phyloP scores from a whole-genome alignment of 2,797 vertebrate genomes.

The Diglossa cyanea region DNA sequence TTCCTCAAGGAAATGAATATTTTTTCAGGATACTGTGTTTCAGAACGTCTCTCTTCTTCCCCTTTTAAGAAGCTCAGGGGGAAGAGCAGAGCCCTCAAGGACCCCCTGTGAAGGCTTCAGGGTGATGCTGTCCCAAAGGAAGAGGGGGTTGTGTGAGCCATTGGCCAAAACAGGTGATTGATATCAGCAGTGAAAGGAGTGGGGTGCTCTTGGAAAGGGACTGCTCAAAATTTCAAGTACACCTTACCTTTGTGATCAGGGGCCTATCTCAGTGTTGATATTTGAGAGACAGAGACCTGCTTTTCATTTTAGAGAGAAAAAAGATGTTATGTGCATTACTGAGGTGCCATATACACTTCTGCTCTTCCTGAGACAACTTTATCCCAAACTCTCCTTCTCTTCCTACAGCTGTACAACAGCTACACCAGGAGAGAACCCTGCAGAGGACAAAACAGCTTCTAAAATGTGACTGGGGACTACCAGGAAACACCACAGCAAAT shows the following conservation, averaged over 20 bases:
- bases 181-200: neutral
- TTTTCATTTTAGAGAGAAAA: neutral
- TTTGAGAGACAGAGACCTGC: neutral
- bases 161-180: neutral
- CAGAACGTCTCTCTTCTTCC: neutral
- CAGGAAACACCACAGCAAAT: neutral
- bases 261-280: neutral
- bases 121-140: neutral
- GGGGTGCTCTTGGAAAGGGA: neutral
- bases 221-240: neutral
- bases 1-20: neutral
- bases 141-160: neutral
- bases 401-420: neutral
- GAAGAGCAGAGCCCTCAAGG: neutral
- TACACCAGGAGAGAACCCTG: neutral
- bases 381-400: neutral
- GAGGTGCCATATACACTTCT: neutral
- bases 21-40: neutral
- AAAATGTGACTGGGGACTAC: neutral
- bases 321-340: neutral
- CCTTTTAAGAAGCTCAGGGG: neutral
- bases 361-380: neutral
- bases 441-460: neutral
- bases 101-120: neutral
- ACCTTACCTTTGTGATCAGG: neutral